Conservation (phyloP, 1,140 invertebrate species). For the Bombus waltoni region DNA sequence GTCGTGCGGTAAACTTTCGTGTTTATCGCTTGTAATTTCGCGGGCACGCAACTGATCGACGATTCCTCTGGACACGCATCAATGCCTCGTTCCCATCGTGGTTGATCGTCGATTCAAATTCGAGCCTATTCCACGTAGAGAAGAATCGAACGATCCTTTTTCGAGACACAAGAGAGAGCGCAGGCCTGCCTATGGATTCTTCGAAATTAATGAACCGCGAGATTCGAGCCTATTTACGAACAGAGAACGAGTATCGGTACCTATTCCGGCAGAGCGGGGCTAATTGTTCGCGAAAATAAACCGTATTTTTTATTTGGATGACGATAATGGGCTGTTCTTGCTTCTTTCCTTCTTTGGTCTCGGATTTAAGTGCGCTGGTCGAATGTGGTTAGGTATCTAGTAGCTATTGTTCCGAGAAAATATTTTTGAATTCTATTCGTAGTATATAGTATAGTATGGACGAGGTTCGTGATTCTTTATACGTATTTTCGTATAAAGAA, state of each 20-base stretch:
- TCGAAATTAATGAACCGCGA: conserved; percentile 75
- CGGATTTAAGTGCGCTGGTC: neutral
- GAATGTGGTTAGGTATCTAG: neutral
- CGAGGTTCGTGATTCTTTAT: no score
- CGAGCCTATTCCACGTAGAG: conserved; percentile 57
- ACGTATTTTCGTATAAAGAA: neutral
- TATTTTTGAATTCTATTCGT: neutral
- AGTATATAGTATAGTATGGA: no score
- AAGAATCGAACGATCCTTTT: conserved; percentile 38
- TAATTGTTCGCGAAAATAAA: conserved; percentile 47
- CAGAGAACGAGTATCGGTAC: conserved; percentile 8
- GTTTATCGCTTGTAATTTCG: neutral
- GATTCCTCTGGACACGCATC: conserved; percentile 49
- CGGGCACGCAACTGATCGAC: conserved; percentile 7
- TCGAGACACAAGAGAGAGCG: no score
- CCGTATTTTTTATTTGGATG: conserved; percentile 11
- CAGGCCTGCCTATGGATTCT: conserved; percentile 61
- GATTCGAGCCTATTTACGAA: conserved; percentile 60
- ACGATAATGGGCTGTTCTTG: neutral
- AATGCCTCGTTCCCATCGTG: conserved; percentile 59
- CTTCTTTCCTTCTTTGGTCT: neutral
- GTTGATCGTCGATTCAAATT: conserved; percentile 71
- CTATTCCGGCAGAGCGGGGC: conserved; percentile 13
- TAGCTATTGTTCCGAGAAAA: neutral
- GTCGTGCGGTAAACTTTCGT: neutral